A percentile compares a stretch with the other conserved stretches of the same genome.
Evolutionary conservation across 2,888 invertebrate genomes (phyloP).

Genomic region (Hesperia comma): DNA sequence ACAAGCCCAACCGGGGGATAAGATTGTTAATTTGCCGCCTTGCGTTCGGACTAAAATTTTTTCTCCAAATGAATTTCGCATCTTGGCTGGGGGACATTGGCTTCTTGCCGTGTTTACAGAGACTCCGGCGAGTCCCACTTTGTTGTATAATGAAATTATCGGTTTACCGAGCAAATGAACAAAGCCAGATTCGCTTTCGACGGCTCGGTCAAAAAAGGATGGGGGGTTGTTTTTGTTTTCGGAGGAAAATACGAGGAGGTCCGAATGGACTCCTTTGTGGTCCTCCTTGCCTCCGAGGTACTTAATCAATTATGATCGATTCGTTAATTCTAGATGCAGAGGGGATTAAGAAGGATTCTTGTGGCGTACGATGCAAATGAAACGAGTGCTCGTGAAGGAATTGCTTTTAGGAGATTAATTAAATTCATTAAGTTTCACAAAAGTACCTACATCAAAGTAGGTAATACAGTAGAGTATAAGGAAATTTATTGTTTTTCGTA

Average conservation of each 20-base stretch:
- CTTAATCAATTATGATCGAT: conserved; percentile 83
- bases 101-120: conserved; percentile 82
- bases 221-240: conserved; percentile 74
- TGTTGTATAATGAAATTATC: conserved; percentile 85
- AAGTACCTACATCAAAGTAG: not conserved
- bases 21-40: conserved; percentile 64
- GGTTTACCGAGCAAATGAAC: conserved; percentile 84
- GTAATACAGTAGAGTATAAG: too few relatives aligned
- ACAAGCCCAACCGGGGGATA: conserved; percentile 48
- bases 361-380: conserved; percentile 35
- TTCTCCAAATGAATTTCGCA: conserved; percentile 79
- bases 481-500: too few relatives aligned
- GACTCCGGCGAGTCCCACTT: conserved; percentile 76
- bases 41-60: conserved; percentile 70
- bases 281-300: conserved; percentile 64
- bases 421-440: conserved; percentile 10
- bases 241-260: conserved; percentile 53
- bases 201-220: conserved; percentile 74
- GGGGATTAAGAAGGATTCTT: conserved; percentile 58
- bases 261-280: conserved; percentile 76
- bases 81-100: conserved; percentile 82
- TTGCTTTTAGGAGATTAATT: conserved; percentile 28
- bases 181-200: conserved; percentile 81
- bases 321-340: conserved; percentile 76
- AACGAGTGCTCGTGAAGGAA: conserved; percentile 25